Evolutionary conservation across 1,140 invertebrate genomes (phyloP), one percentile per base, ranked within the genome.

Genomic region (Drosophila orena): DNA sequence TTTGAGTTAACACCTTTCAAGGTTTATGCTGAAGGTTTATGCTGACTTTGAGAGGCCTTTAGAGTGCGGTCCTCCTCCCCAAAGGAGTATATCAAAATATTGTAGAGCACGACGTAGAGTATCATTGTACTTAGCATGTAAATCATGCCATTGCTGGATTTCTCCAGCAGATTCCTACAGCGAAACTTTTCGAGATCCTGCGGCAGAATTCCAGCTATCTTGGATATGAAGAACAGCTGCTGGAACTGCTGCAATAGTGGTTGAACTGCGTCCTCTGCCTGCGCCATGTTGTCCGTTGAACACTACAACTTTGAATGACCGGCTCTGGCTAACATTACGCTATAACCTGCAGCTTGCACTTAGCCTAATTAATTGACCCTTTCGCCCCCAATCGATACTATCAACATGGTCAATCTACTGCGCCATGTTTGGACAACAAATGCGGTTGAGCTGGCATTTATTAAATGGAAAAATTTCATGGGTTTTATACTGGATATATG

Each of bases 1-100:
- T 34, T 34, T 4, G 3, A n/a, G 4, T 30, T 7, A 8, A 20
- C 46, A n/a, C 34, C 44, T 24, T 15, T 7, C 35, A 3, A 10
- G 4, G 4, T 17, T 44, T 1, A 70, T 27, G 64, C 35, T 53
- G 17, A 17, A 1, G 17, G 17, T 17, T 17, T 17, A 20, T 54
- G 84, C 86, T 76, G 55, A 92, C 91, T 92, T 40, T 92, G 91
- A 1, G 84, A 71, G 27, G 80, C 77, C 60, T 92, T 92, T 3
- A 91, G 66, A 0, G 74, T 65, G 50, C 74, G 84, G 71, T 92
- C 91, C 54, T 92, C 81, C 55, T 91, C 90, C 12, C 81, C 71
- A 24, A 92, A 92, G 1, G 81, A 86, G 50, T 76, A 90, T 38
- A 91, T 92, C 4, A 92, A 40, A 6, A 90, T 49, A 66, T 91